Evolutionary conservation across 2,888 invertebrate genomes (phyloP), one percentile per base, ranked within the genome.

Genomic region (Folsomia candida): DNA sequence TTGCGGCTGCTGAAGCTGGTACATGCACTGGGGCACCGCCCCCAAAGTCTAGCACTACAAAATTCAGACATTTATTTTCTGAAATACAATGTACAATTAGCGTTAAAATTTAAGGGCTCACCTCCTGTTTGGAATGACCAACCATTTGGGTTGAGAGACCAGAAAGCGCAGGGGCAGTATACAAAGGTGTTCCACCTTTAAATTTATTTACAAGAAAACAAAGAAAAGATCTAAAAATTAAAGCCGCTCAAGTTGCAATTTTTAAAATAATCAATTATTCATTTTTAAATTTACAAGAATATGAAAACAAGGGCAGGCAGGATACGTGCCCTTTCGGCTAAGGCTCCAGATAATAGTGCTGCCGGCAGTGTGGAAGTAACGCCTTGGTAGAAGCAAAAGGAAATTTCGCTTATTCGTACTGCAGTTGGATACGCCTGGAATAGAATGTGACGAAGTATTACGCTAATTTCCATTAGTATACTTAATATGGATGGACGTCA

Each of bases 21-120:
- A 71, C 67, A 58, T 71, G 71, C 3, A 71, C 71, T 3, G 71
- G 67, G 2, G 63, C 67, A 2, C 67, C 71, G 22, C 71, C 71
- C 4, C 70, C 70, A 28, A 70, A 70, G 61, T 70, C 70, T 2
- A 70, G n/a, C 11, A 70, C 67, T 69, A 9, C 29, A 26, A 9
- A 27, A 67, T 37, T n/a, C n/a, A n/a, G n/a, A n/a, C n/a, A n/a
- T n/a, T n/a, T n/a, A n/a, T n/a, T n/a, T n/a, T n/a, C n/a, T n/a
- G n/a, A n/a, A n/a, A n/a, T n/a, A n/a, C n/a, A n/a, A n/a, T n/a
- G n/a, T n/a, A n/a, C n/a, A n/a, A n/a, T n/a, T n/a, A n/a, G n/a
- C n/a, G n/a, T n/a, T n/a, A n/a, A n/a, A n/a, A n/a, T n/a, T n/a
- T n/a, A n/a, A n/a, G n/a, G n/a, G 4, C 37, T 37, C 14, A 37